Evolutionary conservation across 2,113 vertebrate genomes (phyloP).

Genomic region (Castor canadensis): DNA sequence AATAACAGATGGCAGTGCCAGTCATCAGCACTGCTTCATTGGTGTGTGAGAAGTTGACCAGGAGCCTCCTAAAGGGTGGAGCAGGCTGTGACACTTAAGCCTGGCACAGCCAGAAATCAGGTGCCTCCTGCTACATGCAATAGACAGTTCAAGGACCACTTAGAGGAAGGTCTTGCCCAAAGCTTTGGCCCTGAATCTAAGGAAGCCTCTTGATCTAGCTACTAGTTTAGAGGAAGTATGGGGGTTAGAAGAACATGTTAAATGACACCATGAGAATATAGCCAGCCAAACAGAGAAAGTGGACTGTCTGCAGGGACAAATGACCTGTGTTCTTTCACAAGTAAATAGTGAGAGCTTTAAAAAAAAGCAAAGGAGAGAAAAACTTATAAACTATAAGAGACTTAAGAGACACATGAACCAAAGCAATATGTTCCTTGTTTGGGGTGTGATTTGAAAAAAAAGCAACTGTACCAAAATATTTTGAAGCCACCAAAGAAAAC

Average conservation of each 20-base stretch:
- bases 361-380: background rate
- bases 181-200: background rate
- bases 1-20: background rate
- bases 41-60: background rate
- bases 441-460: background rate
- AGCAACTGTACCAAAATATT: background rate
- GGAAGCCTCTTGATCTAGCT: background rate
- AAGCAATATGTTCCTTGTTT: background rate
- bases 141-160: background rate
- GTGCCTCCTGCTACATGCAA: background rate
- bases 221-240: background rate
- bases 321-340: conserved; percentile 1
- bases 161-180: background rate
- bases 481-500: background rate
- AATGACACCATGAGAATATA: background rate
- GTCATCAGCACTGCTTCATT: background rate
- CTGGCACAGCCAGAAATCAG: background rate
- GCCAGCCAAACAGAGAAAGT: background rate
- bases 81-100: background rate
- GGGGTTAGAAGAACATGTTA: background rate
- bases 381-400: background rate
- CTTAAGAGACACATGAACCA: background rate
- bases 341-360: background rate
- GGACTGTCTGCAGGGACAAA: background rate
- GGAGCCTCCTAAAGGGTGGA: background rate